Conservation (phyloP, 2,888 invertebrate genomes). For the Marasmarcha lunaedactyla region DNA sequence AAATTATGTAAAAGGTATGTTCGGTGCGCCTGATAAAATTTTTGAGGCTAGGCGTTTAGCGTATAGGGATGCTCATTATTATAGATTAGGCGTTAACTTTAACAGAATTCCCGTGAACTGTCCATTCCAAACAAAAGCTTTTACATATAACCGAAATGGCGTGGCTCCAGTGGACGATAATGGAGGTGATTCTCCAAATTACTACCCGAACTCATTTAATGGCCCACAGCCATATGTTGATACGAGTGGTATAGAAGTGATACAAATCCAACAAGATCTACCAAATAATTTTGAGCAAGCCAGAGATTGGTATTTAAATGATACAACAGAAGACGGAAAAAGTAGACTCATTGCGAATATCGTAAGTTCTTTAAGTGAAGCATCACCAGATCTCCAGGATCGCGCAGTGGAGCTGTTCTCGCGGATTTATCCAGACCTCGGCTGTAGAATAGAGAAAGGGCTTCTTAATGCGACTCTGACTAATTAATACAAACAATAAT, state of each 20-base stretch:
- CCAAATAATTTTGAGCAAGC: conserved; percentile 90
- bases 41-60: conserved; percentile 85
- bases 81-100: conserved; percentile 90
- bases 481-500: too few species aligned
- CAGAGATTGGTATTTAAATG: conserved; percentile 81
- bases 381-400: conserved; percentile 83
- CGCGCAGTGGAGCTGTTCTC: conserved; percentile 82
- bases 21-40: conserved; percentile 91
- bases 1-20: conserved; percentile 90
- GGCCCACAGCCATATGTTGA: conserved; percentile 80
- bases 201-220: conserved; percentile 93
- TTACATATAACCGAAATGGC: conserved; percentile 91
- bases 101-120: conserved; percentile 89
- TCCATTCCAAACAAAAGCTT: conserved; percentile 75
- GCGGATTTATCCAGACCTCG: conserved; percentile 79
- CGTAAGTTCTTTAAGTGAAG: conserved; percentile 77
- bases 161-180: conserved; percentile 79
- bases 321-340: conserved; percentile 77
- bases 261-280: conserved; percentile 75
- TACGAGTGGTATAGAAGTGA: conserved; percentile 60
- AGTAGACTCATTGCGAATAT: conserved; percentile 84
- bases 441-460: conserved; percentile 72
- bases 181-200: conserved; percentile 90
- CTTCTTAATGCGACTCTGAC: background rate
- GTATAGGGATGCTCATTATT: conserved; percentile 86